Percentiles rank a stretch among this genome's conserved stretches.
phyloP scores from a whole-genome alignment of 2,888 invertebrate species.

The Drosophila trichaetosa region DNA sequence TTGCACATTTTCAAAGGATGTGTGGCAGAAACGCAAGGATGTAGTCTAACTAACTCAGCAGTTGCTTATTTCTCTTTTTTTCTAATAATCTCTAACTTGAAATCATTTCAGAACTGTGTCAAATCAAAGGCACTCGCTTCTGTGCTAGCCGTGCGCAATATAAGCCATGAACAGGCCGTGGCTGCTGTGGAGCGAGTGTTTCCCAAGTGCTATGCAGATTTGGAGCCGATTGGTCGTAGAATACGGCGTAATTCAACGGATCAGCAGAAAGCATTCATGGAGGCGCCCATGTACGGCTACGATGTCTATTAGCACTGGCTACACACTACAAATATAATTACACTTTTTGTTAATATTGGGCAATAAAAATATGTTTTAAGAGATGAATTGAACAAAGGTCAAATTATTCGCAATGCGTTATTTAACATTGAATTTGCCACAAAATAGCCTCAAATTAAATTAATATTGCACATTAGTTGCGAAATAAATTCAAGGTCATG shows the following conservation, averaged over 20 bases:
- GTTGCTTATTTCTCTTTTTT: background rate
- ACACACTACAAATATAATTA: background rate
- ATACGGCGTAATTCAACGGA: constrained; percentile 91
- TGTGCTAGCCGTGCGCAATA: constrained; percentile 91
- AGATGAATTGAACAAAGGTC: background rate
- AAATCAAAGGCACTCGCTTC: constrained; percentile 94
- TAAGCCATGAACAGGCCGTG: constrained; percentile 89
- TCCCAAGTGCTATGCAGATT: constrained; percentile 94
- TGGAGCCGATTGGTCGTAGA: constrained; percentile 95
- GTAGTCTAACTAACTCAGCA: background rate
- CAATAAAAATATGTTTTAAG: constrained; percentile 50
- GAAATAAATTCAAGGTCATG: constrained; percentile 39
- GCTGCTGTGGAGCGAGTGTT: constrained; percentile 94
- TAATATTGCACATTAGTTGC: constrained; percentile 38
- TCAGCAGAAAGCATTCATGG: constrained; percentile 90
- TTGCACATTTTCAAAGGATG: background rate
- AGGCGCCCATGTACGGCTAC: constrained; percentile 93
- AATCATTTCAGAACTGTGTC: constrained; percentile 91
- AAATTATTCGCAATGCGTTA: constrained; percentile 28
- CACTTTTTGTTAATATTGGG: constrained; percentile 27
- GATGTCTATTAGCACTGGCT: constrained; percentile 84
- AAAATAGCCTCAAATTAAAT: constrained; percentile 34
- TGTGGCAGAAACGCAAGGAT: background rate
- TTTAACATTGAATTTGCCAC: constrained; percentile 20
- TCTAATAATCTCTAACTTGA: background rate